These are phyloP conservation scores for Scomber scombrus DNA, from an alignment of 2,113 vertebrate genomes.

Conservation along the genomic window DNA sequence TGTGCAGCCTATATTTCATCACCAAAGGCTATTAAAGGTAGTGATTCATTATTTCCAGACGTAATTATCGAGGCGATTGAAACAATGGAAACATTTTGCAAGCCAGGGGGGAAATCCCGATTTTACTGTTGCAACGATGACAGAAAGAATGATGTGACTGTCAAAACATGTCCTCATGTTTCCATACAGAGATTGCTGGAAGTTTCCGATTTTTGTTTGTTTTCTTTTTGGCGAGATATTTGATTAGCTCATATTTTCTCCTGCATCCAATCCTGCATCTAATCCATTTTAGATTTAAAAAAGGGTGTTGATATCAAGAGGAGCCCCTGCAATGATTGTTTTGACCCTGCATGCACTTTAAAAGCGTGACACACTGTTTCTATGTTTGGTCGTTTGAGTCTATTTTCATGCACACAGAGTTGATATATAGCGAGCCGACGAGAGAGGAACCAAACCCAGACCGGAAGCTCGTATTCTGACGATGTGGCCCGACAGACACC, in stretches of 20 bases:
- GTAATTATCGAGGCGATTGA: not conserved
- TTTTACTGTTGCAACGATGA: not conserved
- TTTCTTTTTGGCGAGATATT: not conserved
- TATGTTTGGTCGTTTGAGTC: slow-evolving; percentile 17
- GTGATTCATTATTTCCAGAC: slow-evolving; percentile 25
- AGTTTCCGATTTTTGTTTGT: not conserved
- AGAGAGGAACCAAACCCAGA: slow-evolving; percentile 37
- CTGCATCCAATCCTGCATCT: too few relatives aligned
- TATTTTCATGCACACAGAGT: slow-evolving; percentile 35
- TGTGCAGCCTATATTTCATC: not conserved
- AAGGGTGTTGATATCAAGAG: not conserved
- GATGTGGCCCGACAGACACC: not conserved
- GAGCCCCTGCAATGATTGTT: not conserved
- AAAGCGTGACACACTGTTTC: not conserved
- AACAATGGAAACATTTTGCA: not conserved
- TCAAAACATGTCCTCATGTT: not conserved
- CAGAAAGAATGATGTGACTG: not conserved
- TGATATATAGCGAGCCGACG: slow-evolving; percentile 7
- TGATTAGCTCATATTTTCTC: not conserved
- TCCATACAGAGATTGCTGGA: not conserved
- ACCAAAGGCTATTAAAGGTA: not conserved
- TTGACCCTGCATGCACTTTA: slow-evolving; percentile 17
- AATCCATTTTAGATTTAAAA: not conserved
- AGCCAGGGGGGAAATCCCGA: slow-evolving; percentile 1
- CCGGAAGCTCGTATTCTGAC: slow-evolving; percentile 60